These are phyloP conservation scores for Leptinotarsa tumamoca DNA, from an alignment of 2,888 invertebrate genomes.

Conservation along the genomic window DNA sequence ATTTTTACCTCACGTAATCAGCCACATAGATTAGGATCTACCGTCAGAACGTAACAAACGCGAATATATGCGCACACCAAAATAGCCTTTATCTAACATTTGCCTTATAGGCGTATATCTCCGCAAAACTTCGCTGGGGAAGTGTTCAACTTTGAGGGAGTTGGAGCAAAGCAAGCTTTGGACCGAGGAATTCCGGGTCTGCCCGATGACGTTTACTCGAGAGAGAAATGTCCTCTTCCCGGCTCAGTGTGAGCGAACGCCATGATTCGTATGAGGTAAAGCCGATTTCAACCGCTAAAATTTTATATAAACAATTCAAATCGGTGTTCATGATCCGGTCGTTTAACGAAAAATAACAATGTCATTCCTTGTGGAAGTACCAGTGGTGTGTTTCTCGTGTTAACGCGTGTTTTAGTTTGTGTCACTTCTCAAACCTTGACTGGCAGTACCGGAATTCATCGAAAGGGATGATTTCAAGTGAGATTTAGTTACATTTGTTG, in stretches of 20 bases:
- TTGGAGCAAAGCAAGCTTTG: conserved; percentile 27
- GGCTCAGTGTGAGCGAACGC: conserved; percentile 34
- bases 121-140: not conserved
- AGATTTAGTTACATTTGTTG: not conserved
- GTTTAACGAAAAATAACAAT: not conserved
- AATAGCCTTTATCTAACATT: not conserved
- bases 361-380: not conserved
- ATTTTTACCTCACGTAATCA: conserved; percentile 32
- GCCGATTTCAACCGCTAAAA: conserved; percentile 28
- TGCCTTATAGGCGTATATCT: not conserved
- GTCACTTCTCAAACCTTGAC: not conserved
- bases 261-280: conserved; percentile 35
- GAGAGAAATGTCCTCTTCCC: conserved; percentile 29
- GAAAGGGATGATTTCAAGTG: not conserved
- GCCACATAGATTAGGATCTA: conserved; percentile 6
- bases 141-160: not conserved
- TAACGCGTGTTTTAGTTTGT: conserved; percentile 6
- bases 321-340: conserved; percentile 15
- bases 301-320: conserved; percentile 26
- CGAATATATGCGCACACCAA: not conserved
- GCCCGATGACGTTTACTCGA: conserved; percentile 28
- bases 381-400: conserved; percentile 15
- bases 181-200: conserved; percentile 32
- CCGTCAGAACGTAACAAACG: not conserved
- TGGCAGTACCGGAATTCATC: not conserved